Percentiles rank a stretch among this genome's conserved stretches.
Evolutionary conservation across 2,888 invertebrate species (phyloP).

Genomic region (Meghimatium bilineatum): DNA sequence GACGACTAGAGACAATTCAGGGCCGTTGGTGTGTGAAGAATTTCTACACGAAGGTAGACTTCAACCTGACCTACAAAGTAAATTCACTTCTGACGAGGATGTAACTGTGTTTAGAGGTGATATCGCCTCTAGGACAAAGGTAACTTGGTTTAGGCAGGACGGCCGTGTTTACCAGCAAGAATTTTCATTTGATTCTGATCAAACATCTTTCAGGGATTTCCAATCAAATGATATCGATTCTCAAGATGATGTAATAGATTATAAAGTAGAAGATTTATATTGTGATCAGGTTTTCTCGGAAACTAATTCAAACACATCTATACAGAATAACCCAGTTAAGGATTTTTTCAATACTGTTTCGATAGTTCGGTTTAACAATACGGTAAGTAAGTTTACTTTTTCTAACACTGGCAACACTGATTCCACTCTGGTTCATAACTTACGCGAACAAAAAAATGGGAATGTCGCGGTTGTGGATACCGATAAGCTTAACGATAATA

Average conservation of each 20-base stretch:
- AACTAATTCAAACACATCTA: background rate
- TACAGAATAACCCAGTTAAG: background rate
- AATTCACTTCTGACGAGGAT: conserved; percentile 6
- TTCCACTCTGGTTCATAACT: background rate
- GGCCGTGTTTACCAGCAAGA: background rate
- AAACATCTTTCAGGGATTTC: background rate
- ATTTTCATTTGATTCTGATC: background rate
- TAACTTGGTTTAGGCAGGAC: background rate
- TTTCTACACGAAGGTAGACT: background rate
- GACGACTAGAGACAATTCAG: background rate
- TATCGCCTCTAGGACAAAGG: background rate
- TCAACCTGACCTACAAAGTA: background rate
- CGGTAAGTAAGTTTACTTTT: conserved; percentile 1
- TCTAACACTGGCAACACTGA: background rate
- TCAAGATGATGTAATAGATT: background rate
- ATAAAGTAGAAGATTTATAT: background rate
- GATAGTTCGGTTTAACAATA: background rate
- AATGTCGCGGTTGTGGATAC: background rate
- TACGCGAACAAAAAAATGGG: no score
- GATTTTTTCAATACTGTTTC: background rate
- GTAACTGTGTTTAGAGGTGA: conserved; percentile 12
- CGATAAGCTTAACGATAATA: background rate
- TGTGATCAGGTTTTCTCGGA: no score
- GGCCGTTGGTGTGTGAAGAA: conserved; percentile 1
- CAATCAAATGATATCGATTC: background rate